Evolutionary conservation across 2,888 invertebrate species (phyloP).

Genomic region (Trichacis sp.): DNA sequence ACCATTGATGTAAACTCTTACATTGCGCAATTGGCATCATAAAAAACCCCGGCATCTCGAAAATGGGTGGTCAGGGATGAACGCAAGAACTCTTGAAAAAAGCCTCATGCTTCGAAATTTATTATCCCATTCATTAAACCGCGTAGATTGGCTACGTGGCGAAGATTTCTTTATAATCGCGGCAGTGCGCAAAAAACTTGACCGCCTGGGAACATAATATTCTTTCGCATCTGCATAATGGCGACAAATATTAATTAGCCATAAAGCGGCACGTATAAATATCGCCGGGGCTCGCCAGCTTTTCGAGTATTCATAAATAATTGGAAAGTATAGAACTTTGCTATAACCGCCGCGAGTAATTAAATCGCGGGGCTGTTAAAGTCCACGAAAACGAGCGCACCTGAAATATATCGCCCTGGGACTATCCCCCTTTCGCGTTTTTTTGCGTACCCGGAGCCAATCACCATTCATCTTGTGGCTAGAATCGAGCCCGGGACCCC

Average conservation of each 20-base stretch:
- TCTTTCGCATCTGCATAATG: conserved; percentile 47
- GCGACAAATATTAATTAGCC: conserved; percentile 67
- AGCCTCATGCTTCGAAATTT: background rate
- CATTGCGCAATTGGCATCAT: background rate
- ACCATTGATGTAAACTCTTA: conserved; percentile 1
- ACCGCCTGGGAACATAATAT: background rate
- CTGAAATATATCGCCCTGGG: conserved; percentile 46
- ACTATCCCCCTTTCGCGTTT: conserved; percentile 20
- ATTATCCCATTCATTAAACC: conserved; percentile 1
- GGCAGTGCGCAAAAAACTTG: background rate
- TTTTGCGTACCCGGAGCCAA: conserved; percentile 34
- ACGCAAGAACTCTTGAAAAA: background rate
- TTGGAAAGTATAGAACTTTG: conserved; percentile 57
- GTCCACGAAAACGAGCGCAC: conserved; percentile 49
- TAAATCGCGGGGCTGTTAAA: conserved; percentile 57
- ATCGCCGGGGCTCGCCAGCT: conserved; percentile 46
- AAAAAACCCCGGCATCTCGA: background rate
- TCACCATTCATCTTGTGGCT: conserved; percentile 42
- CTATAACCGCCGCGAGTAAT: conserved; percentile 58
- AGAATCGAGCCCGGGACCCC: conserved; percentile 37
- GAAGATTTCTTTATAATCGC: background rate
- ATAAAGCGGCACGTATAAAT: no score
- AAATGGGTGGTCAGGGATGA: background rate
- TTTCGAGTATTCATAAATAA: conserved; percentile 62
- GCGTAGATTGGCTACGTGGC: background rate